phyloP scores from a whole-genome alignment of 2,797 vertebrate genomes.

The Phyllotis vaccarum region DNA sequence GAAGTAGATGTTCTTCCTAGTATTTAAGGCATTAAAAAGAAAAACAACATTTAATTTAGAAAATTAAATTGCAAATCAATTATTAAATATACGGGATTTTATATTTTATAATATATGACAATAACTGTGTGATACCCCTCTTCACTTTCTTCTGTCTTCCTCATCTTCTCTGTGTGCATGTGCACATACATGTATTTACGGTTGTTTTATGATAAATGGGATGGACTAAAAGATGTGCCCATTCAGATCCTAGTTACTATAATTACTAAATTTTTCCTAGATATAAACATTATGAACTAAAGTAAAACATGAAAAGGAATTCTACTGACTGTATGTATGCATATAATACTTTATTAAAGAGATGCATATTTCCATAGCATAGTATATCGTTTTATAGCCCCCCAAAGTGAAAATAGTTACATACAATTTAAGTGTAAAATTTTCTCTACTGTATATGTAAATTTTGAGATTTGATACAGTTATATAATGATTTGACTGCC shows the following conservation, averaged over 20 bases:
- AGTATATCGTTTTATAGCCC: neutral
- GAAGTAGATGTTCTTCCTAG: neutral
- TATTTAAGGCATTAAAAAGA: neutral
- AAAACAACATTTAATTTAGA: neutral
- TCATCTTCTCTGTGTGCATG: neutral
- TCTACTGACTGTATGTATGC: neutral
- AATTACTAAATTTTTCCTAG: neutral
- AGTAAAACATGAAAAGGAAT: neutral
- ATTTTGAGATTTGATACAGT: neutral
- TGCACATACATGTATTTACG: neutral
- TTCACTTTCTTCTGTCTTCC: fast-evolving
- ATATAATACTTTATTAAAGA: neutral
- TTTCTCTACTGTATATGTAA: neutral
- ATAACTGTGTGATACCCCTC: neutral
- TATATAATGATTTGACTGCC: neutral
- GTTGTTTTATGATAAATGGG: neutral
- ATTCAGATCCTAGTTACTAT: neutral
- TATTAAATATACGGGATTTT: neutral
- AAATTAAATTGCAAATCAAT: neutral
- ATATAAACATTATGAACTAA: neutral
- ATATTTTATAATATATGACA: constrained; percentile 11
- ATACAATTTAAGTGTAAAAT: neutral
- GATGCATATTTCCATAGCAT: neutral
- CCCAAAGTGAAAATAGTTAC: neutral
- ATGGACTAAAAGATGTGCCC: no score